Evolutionary conservation across 2,888 invertebrate species (phyloP).

Genomic region (Lasioglossum zephyrum): DNA sequence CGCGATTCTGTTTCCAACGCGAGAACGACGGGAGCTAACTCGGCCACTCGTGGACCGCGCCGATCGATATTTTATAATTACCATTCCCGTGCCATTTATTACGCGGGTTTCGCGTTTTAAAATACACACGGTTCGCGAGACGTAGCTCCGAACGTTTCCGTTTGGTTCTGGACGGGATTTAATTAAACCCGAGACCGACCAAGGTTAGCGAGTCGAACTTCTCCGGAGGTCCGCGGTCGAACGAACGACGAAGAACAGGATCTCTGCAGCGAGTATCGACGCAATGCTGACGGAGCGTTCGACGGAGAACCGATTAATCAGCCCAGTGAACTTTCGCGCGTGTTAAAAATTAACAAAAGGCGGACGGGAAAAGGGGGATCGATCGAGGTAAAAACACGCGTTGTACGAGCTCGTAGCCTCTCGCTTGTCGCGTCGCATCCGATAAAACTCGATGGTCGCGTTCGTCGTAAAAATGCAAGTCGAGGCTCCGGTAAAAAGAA

Average conservation of each 20-base stretch:
- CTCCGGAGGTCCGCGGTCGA: background rate
- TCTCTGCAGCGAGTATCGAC: background rate
- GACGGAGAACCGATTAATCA: conserved; percentile 23
- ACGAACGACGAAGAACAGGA: background rate
- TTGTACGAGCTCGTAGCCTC: conserved; percentile 11
- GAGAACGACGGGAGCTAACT: background rate
- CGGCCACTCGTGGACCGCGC: background rate
- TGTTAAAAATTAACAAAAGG: conserved; percentile 39
- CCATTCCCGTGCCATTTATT: background rate
- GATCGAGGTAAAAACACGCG: conserved; percentile 25
- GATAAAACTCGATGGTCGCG: background rate
- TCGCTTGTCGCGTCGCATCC: background rate
- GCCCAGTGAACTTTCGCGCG: conserved; percentile 24
- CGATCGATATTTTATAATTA: background rate
- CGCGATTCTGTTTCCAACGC: background rate
- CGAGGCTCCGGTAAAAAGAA: background rate
- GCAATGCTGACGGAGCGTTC: background rate
- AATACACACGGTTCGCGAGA: background rate
- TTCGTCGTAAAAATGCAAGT: background rate
- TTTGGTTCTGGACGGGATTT: background rate
- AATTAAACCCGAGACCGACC: background rate
- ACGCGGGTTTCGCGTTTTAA: background rate
- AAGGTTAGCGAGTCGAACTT: conserved; percentile 1
- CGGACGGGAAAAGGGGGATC: conserved; percentile 18
- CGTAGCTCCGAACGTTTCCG: background rate